These are phyloP conservation scores for Macropodus opercularis DNA, from an alignment of 2,797 vertebrate species.

Conservation along the genomic window DNA sequence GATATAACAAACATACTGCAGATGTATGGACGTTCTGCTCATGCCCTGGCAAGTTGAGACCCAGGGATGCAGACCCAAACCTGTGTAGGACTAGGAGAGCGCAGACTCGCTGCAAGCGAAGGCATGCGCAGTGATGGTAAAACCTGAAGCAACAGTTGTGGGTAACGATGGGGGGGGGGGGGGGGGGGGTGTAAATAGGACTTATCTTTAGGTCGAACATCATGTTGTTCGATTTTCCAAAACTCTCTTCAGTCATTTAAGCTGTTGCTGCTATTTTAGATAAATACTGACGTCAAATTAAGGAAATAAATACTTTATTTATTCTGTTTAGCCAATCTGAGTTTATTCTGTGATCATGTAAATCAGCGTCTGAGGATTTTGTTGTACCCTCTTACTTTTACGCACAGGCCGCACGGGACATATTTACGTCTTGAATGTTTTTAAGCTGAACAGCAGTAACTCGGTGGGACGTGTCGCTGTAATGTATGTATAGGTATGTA, in stretches of 20 bases:
- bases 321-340: background rate
- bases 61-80: background rate
- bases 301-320: slow-evolving; percentile 4
- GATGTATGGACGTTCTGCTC: no score
- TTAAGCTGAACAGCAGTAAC: background rate
- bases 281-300: background rate
- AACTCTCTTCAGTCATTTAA: background rate
- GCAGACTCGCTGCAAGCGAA: slow-evolving; percentile 25
- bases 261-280: background rate
- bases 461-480: background rate
- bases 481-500: no score
- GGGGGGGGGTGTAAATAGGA: slow-evolving; percentile 7
- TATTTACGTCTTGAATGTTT: no score
- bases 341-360: slow-evolving; percentile 1
- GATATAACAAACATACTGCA: no score
- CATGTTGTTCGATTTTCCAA: background rate
- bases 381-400: background rate
- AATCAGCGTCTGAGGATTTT: background rate
- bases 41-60: no score
- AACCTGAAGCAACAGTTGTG: slow-evolving; percentile 55
- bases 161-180: background rate
- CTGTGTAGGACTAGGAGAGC: slow-evolving; percentile 23
- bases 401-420: background rate
- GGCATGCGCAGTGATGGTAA: slow-evolving; percentile 61
- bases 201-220: slow-evolving; percentile 19